phyloP scores from a whole-genome alignment of 2,797 vertebrate species.

The Zenarchopterus dispar region DNA sequence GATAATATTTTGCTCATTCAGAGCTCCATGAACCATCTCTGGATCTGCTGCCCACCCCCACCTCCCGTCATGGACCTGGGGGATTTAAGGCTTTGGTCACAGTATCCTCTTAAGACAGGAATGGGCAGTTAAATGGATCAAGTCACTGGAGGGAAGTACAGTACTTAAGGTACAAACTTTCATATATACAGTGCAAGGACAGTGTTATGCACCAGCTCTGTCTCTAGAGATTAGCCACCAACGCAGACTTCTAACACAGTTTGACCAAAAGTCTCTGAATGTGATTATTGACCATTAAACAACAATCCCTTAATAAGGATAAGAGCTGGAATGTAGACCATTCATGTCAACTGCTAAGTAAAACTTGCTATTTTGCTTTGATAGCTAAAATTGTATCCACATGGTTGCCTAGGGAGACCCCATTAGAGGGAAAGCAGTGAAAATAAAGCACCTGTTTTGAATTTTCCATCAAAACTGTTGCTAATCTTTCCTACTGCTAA shows the following conservation, averaged over 20 bases:
- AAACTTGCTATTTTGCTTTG: slow-evolving; percentile 40
- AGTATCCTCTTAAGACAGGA: slow-evolving; percentile 76
- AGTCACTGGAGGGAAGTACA: slow-evolving; percentile 63
- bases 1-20: slow-evolving; percentile 18
- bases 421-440: slow-evolving; percentile 38
- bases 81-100: slow-evolving; percentile 75
- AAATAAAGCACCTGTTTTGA: slow-evolving; percentile 65
- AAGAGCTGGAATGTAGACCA: slow-evolving; percentile 52
- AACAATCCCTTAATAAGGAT: slow-evolving; percentile 55
- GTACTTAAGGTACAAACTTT: slow-evolving; percentile 68
- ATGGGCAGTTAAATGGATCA: slow-evolving; percentile 77
- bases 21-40: slow-evolving; percentile 21
- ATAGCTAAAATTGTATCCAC: slow-evolving; percentile 42
- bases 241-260: slow-evolving; percentile 34
- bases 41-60: slow-evolving; percentile 21
- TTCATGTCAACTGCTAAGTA: slow-evolving; percentile 48
- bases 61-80: slow-evolving; percentile 31
- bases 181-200: slow-evolving; percentile 54
- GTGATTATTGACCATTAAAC: slow-evolving; percentile 65
- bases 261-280: slow-evolving; percentile 47
- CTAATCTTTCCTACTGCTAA: slow-evolving; percentile 57
- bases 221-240: slow-evolving; percentile 52
- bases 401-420: slow-evolving; percentile 35
- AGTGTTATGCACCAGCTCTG: slow-evolving; percentile 35
- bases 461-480: slow-evolving; percentile 54